Percentiles rank a stretch among this genome's conserved stretches.
phyloP scores from a whole-genome alignment of 2,797 vertebrate species.

The Graptemys geographica region DNA sequence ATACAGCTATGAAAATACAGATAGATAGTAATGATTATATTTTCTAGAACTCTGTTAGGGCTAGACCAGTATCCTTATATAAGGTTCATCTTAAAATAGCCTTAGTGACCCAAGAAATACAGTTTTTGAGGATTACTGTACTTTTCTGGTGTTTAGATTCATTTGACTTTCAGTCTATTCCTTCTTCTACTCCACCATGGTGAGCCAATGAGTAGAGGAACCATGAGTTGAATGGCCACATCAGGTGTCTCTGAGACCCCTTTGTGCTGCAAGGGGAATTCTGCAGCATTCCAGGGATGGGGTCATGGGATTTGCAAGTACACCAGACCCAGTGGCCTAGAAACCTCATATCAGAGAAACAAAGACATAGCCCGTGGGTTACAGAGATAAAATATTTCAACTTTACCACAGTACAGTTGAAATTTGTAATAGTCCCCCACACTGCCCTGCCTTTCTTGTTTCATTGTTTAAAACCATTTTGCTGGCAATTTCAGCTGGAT shows the following conservation, averaged over 20 bases:
- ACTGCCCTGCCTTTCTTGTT: constrained; percentile 10
- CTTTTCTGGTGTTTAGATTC: not conserved
- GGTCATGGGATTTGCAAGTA: not conserved
- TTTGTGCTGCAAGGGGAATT: constrained; percentile 32
- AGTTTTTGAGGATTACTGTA: not conserved
- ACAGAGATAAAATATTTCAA: constrained; percentile 50
- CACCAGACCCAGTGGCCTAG: constrained; percentile 37
- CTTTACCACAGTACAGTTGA: constrained; percentile 14
- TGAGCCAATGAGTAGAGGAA: constrained; percentile 20
- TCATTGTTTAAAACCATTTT: constrained; percentile 21
- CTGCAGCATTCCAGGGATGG: constrained; percentile 11
- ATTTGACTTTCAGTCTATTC: not conserved
- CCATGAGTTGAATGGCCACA: not conserved
- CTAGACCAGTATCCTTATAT: not conserved
- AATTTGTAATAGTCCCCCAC: not conserved
- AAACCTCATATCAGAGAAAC: constrained; percentile 40
- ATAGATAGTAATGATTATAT: constrained; percentile 4
- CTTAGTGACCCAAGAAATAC: not conserved
- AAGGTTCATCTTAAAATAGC: constrained; percentile 32
- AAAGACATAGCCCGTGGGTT: not conserved
- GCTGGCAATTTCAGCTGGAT: not conserved
- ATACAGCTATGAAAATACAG: constrained; percentile 51
- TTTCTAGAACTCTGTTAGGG: not conserved
- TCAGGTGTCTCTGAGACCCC: not conserved
- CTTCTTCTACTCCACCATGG: not conserved